Conservation (phyloP, 2,797 vertebrate species). For the Kryptolebias ocellatus region DNA sequence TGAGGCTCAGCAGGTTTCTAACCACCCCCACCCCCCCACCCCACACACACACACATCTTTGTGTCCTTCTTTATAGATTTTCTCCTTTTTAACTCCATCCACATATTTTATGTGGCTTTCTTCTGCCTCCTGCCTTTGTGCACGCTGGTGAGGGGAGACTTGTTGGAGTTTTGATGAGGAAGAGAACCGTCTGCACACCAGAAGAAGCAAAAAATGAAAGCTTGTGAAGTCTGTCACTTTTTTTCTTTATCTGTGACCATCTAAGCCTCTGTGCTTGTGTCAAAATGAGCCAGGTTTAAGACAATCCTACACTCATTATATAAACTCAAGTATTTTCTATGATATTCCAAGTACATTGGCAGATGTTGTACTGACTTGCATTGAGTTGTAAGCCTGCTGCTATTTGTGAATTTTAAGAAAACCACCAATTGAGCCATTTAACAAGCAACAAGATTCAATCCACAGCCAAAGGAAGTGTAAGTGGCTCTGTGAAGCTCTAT, state of each 20-base stretch:
- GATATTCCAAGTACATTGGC: slow-evolving; percentile 1
- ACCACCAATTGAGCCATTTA: slow-evolving; percentile 17
- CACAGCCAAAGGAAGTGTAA: background rate
- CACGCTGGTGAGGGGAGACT: slow-evolving; percentile 21
- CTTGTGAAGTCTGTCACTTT: slow-evolving; percentile 20
- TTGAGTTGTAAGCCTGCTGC: slow-evolving; percentile 6
- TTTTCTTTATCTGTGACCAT: slow-evolving; percentile 17
- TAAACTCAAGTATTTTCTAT: background rate
- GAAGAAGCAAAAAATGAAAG: slow-evolving; percentile 19
- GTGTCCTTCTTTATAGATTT: slow-evolving; percentile 49
- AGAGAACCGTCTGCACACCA: slow-evolving; percentile 17
- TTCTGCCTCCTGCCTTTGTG: slow-evolving; percentile 36
- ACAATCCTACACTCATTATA: background rate
- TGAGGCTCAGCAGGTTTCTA: slow-evolving; percentile 48
- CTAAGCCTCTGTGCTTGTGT: slow-evolving; percentile 4
- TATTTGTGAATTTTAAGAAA: background rate
- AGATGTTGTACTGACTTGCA: background rate
- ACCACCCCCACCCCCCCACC: slow-evolving; percentile 15
- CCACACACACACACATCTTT: slow-evolving; percentile 9
- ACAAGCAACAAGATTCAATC: background rate
- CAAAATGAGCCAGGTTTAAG: slow-evolving; percentile 15
- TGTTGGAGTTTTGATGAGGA: slow-evolving; percentile 54
- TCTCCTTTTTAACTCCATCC: slow-evolving; percentile 52
- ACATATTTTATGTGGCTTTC: slow-evolving; percentile 42
- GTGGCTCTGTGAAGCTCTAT: slow-evolving; percentile 11